These are phyloP conservation scores for Poeciliopsis prolifica DNA, from an alignment of 2,113 vertebrate genomes.

Conservation along the genomic window DNA sequence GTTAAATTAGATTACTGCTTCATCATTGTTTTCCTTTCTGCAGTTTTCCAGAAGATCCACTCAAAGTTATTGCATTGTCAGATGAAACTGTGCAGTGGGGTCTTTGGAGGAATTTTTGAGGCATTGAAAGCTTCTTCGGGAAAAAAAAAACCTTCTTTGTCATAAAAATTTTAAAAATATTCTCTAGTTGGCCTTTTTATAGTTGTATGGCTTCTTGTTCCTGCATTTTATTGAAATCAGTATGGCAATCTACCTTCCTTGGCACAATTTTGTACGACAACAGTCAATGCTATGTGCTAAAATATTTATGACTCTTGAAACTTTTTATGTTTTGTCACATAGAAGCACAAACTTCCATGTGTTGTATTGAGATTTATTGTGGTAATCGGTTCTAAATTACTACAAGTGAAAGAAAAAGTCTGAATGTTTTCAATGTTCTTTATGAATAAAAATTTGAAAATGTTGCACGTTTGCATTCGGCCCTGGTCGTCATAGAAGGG, in stretches of 20 bases:
- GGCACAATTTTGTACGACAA: neutral
- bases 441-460: neutral
- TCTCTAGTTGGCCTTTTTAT: conserved; percentile 17
- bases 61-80: conserved; percentile 65
- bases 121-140: conserved; percentile 48
- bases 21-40: conserved; percentile 61
- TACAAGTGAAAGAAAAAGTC: neutral
- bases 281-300: neutral
- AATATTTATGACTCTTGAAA: too few relatives aligned
- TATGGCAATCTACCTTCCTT: neutral
- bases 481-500: neutral
- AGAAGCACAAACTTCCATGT: too few relatives aligned
- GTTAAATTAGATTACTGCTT: conserved; percentile 71
- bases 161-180: conserved; percentile 11
- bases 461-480: neutral
- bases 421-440: neutral
- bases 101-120: conserved; percentile 63
- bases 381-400: neutral
- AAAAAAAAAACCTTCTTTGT: conserved; percentile 28
- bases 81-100: conserved; percentile 60
- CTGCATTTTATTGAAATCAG: neutral
- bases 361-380: neutral
- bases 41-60: conserved; percentile 64
- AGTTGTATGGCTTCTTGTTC: conserved; percentile 2
- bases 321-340: too few relatives aligned